Conservation (phyloP, 2,888 invertebrate genomes). For the Carterocephalus palaemon region DNA sequence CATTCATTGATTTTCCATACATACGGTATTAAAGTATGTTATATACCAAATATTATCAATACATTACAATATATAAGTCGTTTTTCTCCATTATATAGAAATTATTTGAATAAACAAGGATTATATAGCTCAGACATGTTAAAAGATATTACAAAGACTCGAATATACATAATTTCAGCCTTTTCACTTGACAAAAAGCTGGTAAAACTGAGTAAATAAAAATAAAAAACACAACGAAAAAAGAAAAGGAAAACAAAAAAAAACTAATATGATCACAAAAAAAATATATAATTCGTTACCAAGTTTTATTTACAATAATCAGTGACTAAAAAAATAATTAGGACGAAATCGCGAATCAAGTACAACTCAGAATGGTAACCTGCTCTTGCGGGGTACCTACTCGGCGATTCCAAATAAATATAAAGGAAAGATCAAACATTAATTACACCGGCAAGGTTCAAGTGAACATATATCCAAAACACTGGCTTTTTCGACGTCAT, state of each 20-base stretch:
- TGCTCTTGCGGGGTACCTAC: conserved; percentile 28
- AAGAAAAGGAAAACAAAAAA: conserved; percentile 40
- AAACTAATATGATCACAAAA: conserved; percentile 59
- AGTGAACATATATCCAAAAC: no score
- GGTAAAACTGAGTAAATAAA: conserved; percentile 32
- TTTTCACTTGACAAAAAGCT: conserved; percentile 6
- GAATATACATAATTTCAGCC: conserved; percentile 14
- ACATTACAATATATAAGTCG: conserved; percentile 21
- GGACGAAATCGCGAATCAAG: conserved; percentile 29
- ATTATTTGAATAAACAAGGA: conserved; percentile 14
- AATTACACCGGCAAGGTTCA: no score
- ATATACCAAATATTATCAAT: conserved; percentile 9
- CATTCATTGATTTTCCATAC: conserved; percentile 11
- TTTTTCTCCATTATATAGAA: conserved; percentile 21
- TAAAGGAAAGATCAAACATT: no score
- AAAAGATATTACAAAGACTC: no score
- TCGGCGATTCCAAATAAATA: conserved; percentile 9
- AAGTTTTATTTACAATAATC: conserved; percentile 65
- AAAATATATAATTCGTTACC: conserved; percentile 69
- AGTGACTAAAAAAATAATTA: conserved; percentile 45
- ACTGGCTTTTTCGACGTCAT: no score
- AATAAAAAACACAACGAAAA: conserved; percentile 41
- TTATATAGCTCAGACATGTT: conserved; percentile 14
- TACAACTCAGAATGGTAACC: conserved; percentile 38
- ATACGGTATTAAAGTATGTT: conserved; percentile 11